Base-by-base conservation (phyloP, 2,888 invertebrate genomes). In the Mythimna lalbum region DNA sequence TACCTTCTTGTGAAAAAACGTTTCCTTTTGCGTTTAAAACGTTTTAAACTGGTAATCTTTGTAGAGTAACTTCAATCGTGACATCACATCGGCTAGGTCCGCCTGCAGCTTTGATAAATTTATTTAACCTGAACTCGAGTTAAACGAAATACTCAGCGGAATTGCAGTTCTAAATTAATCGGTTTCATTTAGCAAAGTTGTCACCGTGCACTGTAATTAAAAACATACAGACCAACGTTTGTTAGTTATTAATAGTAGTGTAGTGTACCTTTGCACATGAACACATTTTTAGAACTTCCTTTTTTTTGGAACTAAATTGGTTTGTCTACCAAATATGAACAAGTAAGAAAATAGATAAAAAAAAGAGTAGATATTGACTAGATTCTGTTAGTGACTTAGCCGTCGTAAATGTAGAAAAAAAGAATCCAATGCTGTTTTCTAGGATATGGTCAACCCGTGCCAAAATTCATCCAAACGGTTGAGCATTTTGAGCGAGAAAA, bases 51-150 rank as follows among this genome's bases (percentile, higher is more conserved):
- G 23, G 36, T 67, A 63, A 73, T 77, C 21, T 67, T 61, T 61
- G 60, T 27, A 43, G 52, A 47, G 50, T 33, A 27, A 76, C 39
- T 76, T 78, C 73, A 64, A 78, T 72, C 27, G 36, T 55, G 56
- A 64, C 56, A 49, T 61, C 50, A 49, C 56, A 49, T 64, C 52
- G 53, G 50, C 55, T 27, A 57, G 52, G 31, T 72, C 39, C 78
- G 43, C 47, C 55, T 56, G 21, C 4, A 53, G 60, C 60, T 78
- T 59, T 55, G 55, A 72, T 62, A 63, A 61, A 78, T 78, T 78
- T 64, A 72, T 73, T 78, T 73, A 78, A 73, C 79, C 63, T 73
- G 36, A 66, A 79, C 63, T 60, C 14, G 47, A 73, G 62, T 53
- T 53, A 76, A 73, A 63, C 56, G 55, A 63, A 64, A 63, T 60